These are phyloP conservation scores for Volucella zonaria DNA, from an alignment of 2,888 invertebrate genomes.

Conservation along the genomic window DNA sequence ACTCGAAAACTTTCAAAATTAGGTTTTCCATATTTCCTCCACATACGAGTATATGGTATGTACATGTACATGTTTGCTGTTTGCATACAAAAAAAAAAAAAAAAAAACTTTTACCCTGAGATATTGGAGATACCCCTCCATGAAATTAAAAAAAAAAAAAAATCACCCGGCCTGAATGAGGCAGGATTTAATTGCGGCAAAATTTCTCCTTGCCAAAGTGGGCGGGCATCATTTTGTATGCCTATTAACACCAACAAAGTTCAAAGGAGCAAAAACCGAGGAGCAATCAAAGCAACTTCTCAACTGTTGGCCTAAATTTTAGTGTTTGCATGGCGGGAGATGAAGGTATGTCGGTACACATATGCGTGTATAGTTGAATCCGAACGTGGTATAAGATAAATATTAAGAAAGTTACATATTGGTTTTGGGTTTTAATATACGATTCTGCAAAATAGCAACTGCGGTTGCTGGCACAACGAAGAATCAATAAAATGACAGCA, in stretches of 20 bases:
- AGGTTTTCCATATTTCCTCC: slow-evolving; percentile 63
- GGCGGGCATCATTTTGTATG: slow-evolving; percentile 67
- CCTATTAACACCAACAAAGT: slow-evolving; percentile 74
- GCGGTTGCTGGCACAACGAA: slow-evolving; percentile 32
- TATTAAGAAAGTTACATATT: slow-evolving; percentile 72
- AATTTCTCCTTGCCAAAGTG: slow-evolving; percentile 26
- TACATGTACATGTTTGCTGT: slow-evolving; percentile 45
- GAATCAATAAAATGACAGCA: slow-evolving; percentile 52
- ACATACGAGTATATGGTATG: background rate
- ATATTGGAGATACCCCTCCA: slow-evolving; percentile 62
- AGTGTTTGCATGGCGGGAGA: slow-evolving; percentile 35
- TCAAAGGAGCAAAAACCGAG: slow-evolving; percentile 71
- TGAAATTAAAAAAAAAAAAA: slow-evolving; percentile 22
- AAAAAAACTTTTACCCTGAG: slow-evolving; percentile 60
- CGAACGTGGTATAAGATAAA: slow-evolving; percentile 62
- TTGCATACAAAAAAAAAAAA: slow-evolving; percentile 42
- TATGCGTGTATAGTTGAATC: slow-evolving; percentile 7
- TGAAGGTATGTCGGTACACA: background rate
- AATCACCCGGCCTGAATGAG: slow-evolving; percentile 39
- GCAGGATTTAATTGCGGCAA: slow-evolving; percentile 63
- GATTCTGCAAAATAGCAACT: slow-evolving; percentile 40
- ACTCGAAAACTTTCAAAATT: slow-evolving; percentile 73
- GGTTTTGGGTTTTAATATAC: slow-evolving; percentile 68
- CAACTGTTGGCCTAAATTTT: slow-evolving; percentile 67
- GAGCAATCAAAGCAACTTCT: slow-evolving; percentile 69